phyloP scores from a whole-genome alignment of 2,797 vertebrate genomes.

The Bucorvus abyssinicus region DNA sequence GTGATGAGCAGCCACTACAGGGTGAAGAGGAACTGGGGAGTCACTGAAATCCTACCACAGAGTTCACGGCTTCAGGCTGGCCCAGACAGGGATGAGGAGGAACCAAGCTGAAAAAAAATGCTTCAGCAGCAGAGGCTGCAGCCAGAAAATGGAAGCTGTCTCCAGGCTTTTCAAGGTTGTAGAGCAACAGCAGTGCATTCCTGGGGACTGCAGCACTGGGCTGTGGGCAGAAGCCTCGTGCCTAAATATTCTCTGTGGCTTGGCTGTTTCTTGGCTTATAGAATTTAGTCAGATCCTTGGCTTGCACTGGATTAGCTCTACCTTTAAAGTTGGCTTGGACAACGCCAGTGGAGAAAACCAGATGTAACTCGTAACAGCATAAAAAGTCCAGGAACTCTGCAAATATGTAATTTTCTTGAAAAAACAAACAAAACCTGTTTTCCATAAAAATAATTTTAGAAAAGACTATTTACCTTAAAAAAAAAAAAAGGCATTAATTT shows the following conservation, averaged over 20 bases:
- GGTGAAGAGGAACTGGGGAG: neutral
- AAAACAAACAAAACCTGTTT: constrained; percentile 13
- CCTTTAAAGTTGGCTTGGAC: constrained; percentile 9
- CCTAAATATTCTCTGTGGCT: constrained; percentile 43
- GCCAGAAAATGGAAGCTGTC: neutral
- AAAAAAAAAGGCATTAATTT: neutral
- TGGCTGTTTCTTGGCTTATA: constrained; percentile 21
- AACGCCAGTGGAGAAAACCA: neutral
- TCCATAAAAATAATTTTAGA: constrained; percentile 35
- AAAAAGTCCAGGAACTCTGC: constrained; percentile 9
- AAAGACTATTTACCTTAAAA: neutral
- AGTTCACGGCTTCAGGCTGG: neutral
- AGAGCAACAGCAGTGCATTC: neutral
- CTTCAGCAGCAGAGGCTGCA: neutral
- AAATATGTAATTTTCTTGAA: constrained; percentile 35
- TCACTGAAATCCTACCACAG: fast-evolving
- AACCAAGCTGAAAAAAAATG: neutral
- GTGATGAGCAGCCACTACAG: neutral
- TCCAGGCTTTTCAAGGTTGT: neutral
- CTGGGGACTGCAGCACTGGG: neutral
- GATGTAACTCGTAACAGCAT: constrained; percentile 12
- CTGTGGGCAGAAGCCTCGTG: neutral
- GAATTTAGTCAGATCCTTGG: constrained; percentile 5
- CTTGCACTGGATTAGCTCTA: constrained; percentile 26
- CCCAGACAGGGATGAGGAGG: neutral